Conservation (phyloP, 2,797 vertebrate species). For the Benthosema pterotum region DNA sequence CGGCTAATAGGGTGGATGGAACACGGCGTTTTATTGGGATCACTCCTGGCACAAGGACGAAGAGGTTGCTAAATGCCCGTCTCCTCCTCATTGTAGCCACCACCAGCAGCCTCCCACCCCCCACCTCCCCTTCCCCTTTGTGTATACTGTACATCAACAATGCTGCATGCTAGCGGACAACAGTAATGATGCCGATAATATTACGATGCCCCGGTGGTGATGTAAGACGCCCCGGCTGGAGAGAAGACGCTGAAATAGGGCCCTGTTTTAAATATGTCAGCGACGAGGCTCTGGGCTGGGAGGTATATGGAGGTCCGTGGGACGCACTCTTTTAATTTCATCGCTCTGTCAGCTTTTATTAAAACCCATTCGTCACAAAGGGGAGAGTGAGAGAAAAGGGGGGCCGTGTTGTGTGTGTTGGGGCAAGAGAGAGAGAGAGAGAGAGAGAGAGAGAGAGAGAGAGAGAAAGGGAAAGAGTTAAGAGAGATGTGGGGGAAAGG, state of each 20-base stretch:
- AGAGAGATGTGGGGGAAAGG: constrained; percentile 15
- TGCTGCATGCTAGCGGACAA: constrained; percentile 53
- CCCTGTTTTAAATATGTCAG: constrained; percentile 80
- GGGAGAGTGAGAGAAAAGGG: constrained; percentile 50
- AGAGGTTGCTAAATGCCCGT: constrained; percentile 51
- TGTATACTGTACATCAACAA: constrained; percentile 53
- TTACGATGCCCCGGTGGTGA: constrained; percentile 63
- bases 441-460: constrained; percentile 28
- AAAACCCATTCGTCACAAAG: constrained; percentile 84
- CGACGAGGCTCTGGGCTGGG: constrained; percentile 56
- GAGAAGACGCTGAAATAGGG: constrained; percentile 73
- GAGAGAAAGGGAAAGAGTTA: constrained; percentile 18
- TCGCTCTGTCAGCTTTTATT: constrained; percentile 85
- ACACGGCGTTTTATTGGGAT: constrained; percentile 71
- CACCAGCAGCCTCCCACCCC: no score
- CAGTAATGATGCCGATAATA: constrained; percentile 71
- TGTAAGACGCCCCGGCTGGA: constrained; percentile 68
- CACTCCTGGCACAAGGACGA: constrained; percentile 67
- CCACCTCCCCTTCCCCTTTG: background rate
- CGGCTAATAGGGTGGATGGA: constrained; percentile 76
- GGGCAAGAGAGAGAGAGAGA: constrained; percentile 11
- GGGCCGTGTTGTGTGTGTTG: no score
- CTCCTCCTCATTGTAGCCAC: constrained; percentile 13
- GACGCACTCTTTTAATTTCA: constrained; percentile 84
- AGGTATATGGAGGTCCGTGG: constrained; percentile 74